Percentiles rank a stretch among this genome's conserved stretches.
phyloP scores from a whole-genome alignment of 1,140 invertebrate species.

The Lordiphosa mommai region DNA sequence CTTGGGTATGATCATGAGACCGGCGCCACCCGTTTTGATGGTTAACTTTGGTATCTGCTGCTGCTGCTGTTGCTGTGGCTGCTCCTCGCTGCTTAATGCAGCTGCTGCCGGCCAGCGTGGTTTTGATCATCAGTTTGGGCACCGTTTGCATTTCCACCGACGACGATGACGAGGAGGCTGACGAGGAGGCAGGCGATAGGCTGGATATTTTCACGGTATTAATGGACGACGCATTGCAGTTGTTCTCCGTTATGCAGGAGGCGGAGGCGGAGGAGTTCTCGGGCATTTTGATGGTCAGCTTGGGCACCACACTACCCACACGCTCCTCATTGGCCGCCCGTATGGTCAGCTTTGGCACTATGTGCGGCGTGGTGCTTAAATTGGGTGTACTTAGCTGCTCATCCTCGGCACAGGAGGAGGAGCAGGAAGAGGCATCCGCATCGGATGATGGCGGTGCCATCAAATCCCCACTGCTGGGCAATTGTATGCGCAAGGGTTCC shows the following conservation, averaged over 20 bases:
- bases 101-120: constrained; percentile 55
- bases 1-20: constrained; percentile 65
- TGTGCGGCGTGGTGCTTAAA: constrained; percentile 52
- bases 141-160: constrained; percentile 39
- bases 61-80: constrained; percentile 8
- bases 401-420: constrained; percentile 65
- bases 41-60: constrained; percentile 73
- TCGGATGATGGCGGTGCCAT: constrained; percentile 27
- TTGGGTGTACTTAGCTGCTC: constrained; percentile 29
- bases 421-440: constrained; percentile 59
- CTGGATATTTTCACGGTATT: constrained; percentile 45
- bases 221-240: constrained; percentile 8
- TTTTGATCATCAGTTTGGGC: constrained; percentile 77
- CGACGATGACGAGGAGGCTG: constrained; percentile 48
- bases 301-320: constrained; percentile 66
- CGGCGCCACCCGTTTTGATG: constrained; percentile 48
- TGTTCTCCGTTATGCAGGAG: neutral
- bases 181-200: constrained; percentile 59
- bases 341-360: constrained; percentile 76
- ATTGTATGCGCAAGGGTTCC: constrained; percentile 59
- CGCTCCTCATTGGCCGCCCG: constrained; percentile 66
- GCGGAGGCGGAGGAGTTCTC: constrained; percentile 29
- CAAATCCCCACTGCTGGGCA: constrained; percentile 43
- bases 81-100: constrained; percentile 26
- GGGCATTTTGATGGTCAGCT: constrained; percentile 73